A percentile compares a stretch with the other conserved stretches of the same genome.
Evolutionary conservation across 2,113 vertebrate genomes (phyloP).

Genomic region (Malurus elegans): DNA sequence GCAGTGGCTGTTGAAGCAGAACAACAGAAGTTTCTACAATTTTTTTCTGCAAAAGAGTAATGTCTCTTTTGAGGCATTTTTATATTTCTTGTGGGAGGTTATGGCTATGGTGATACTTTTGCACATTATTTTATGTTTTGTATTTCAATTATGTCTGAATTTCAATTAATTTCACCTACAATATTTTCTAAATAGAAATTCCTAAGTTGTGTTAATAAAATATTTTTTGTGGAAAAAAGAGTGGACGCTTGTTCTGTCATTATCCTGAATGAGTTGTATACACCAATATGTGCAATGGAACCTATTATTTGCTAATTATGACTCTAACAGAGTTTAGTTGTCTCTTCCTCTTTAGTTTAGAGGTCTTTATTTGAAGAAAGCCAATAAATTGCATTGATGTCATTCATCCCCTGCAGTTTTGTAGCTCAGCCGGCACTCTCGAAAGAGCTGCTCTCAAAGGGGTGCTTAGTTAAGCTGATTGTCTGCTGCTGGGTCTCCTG

Average conservation of each 20-base stretch:
- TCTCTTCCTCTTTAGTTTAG: not conserved
- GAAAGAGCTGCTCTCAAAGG: not conserved
- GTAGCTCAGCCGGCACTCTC: not conserved
- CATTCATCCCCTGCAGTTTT: not conserved
- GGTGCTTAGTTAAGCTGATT: not conserved
- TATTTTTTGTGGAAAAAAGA: not conserved
- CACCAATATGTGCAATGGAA: not conserved
- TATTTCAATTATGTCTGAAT: constrained; percentile 10
- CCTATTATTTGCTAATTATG: not conserved
- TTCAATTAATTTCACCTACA: not conserved
- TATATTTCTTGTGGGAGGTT: not conserved
- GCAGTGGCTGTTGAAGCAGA: not conserved
- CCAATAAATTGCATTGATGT: not conserved
- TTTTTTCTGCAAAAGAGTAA: not conserved
- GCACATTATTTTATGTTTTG: constrained; percentile 1
- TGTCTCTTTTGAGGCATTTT: not conserved
- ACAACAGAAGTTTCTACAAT: not conserved
- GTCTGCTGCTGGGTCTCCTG: not conserved
- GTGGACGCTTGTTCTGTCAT: not conserved
- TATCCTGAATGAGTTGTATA: not conserved
- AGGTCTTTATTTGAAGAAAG: constrained; percentile 1
- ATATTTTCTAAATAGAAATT: constrained; percentile 6
- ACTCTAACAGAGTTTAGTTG: not conserved
- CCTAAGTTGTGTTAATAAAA: constrained; percentile 3
- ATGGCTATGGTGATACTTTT: not conserved